Conservation (phyloP, 2,113 vertebrate species). For the Brachyhypopomus occidentalis region DNA sequence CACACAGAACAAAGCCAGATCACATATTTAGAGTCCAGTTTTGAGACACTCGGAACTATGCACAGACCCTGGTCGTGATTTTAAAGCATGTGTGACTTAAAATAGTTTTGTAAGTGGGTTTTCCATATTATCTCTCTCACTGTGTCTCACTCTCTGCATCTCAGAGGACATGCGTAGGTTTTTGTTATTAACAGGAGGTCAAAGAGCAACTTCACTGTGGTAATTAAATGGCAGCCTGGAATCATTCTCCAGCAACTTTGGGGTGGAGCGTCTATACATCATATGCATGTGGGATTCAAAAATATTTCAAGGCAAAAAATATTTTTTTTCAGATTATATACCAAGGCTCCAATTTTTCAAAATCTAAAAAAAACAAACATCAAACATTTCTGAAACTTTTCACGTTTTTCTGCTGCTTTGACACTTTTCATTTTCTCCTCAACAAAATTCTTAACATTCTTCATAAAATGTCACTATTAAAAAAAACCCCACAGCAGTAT, state of each 20-base stretch:
- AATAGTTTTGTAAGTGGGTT: slow-evolving; percentile 42
- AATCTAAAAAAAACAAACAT: too few species aligned
- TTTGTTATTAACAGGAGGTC: slow-evolving; percentile 51
- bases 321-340: too few species aligned
- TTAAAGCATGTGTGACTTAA: slow-evolving; percentile 41
- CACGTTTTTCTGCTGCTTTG: too few species aligned
- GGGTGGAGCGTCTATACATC: slow-evolving; percentile 18
- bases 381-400: too few species aligned
- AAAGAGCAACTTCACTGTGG: slow-evolving; percentile 41
- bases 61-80: slow-evolving; percentile 19
- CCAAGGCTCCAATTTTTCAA: too few species aligned
- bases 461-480: too few species aligned
- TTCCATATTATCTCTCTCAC: slow-evolving; percentile 41
- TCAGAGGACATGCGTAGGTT: slow-evolving; percentile 38
- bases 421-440: too few species aligned
- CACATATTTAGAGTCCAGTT: background rate
- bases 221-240: slow-evolving; percentile 53
- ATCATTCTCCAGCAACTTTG: slow-evolving; percentile 37
- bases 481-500: too few species aligned
- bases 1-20: background rate
- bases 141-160: background rate
- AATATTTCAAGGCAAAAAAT: too few species aligned
- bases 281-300: background rate
- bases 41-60: slow-evolving; percentile 9
- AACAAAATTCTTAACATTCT: too few species aligned